phyloP scores from a whole-genome alignment of 2,797 vertebrate species.

The Chelonia mydas region DNA sequence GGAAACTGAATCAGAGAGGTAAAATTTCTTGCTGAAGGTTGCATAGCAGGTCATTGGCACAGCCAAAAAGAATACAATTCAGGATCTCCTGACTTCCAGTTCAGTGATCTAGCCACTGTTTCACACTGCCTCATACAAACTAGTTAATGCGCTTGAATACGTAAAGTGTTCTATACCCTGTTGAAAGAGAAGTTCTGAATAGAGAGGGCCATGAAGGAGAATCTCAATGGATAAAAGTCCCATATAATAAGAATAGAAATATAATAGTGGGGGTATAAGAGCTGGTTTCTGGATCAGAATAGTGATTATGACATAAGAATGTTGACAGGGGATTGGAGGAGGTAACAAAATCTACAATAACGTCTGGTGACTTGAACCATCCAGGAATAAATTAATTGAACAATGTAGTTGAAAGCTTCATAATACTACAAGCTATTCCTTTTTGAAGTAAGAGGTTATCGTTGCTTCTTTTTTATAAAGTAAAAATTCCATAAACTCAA shows the following conservation, averaged over 20 bases:
- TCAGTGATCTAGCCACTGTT: background rate
- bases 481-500: background rate
- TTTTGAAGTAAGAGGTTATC: background rate
- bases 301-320: background rate
- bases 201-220: background rate
- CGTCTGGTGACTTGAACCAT: background rate
- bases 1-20: background rate
- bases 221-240: background rate
- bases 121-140: background rate
- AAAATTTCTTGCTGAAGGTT: background rate
- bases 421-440: background rate
- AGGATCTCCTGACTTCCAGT: background rate
- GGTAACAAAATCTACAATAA: background rate
- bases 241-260: background rate
- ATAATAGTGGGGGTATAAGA: background rate
- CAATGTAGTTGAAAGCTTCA: background rate
- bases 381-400: background rate
- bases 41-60: background rate
- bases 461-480: background rate
- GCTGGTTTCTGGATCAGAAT: background rate
- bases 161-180: accelerated
- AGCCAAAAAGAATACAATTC: background rate
- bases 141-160: background rate
- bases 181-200: background rate
- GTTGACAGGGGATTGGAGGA: background rate